phyloP scores from a whole-genome alignment of 2,888 invertebrate species.

The Ptychoptera contaminata region DNA sequence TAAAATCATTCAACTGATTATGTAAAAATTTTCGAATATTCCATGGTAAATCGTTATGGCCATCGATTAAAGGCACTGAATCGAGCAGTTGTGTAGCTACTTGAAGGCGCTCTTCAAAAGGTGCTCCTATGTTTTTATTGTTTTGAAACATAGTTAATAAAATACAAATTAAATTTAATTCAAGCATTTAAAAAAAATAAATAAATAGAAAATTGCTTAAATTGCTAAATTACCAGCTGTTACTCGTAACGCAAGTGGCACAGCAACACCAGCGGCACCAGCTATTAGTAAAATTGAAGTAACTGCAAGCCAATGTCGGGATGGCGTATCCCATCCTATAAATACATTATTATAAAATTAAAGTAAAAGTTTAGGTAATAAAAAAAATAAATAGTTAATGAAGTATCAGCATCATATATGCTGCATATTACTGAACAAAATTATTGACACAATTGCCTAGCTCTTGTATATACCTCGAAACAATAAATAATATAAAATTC shows the following conservation, averaged over 20 bases:
- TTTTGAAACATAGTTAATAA: not conserved
- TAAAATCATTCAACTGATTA: constrained; percentile 72
- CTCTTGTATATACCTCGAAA: too few species aligned
- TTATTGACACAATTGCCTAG: too few species aligned
- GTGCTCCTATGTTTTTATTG: constrained; percentile 41
- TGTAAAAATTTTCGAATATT: constrained; percentile 81
- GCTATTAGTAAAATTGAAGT: constrained; percentile 59
- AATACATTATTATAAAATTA: constrained; percentile 8
- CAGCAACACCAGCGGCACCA: constrained; percentile 65
- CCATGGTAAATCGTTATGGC: constrained; percentile 85
- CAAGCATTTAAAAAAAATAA: not conserved
- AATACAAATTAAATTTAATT: not conserved
- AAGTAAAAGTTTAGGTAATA: not conserved
- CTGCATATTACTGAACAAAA: too few species aligned
- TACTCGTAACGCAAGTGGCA: constrained; percentile 61
- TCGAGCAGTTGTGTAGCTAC: constrained; percentile 56
- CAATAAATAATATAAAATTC: too few species aligned
- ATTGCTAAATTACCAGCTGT: constrained; percentile 36
- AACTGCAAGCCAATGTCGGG: constrained; percentile 62
- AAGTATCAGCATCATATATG: too few species aligned
- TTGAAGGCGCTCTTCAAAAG: constrained; percentile 58
- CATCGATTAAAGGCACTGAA: constrained; percentile 66
- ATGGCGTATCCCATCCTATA: constrained; percentile 37
- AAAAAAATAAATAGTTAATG: not conserved
- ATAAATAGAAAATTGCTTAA: too few species aligned